Conservation (phyloP, 2,113 vertebrate species). For the Panurus biarmicus region DNA sequence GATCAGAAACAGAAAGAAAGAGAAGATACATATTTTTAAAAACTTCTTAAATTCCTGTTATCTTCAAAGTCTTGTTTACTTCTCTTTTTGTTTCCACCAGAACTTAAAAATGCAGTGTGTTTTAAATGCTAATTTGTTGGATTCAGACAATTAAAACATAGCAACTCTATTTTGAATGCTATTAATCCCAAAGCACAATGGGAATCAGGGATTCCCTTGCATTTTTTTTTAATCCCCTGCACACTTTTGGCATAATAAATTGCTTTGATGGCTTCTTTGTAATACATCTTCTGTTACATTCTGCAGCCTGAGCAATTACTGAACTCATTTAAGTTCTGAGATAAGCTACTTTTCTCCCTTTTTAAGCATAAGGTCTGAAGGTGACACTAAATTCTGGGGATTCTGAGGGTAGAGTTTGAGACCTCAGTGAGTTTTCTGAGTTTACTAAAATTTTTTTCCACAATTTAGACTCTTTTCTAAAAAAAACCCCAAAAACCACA, state of each 20-base stretch:
- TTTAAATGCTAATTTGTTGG: neutral
- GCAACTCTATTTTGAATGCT: neutral
- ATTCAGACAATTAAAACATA: neutral
- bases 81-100: neutral
- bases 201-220: neutral
- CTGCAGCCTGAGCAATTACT: neutral
- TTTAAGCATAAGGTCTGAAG: neutral
- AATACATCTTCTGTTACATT: neutral
- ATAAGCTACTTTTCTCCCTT: slow-evolving; percentile 30
- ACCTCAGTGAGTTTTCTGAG: neutral
- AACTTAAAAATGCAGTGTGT: neutral
- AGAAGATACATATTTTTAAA: rapidly evolving
- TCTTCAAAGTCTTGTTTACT: neutral
- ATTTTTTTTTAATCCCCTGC: slow-evolving; percentile 1
- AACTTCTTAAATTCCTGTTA: neutral
- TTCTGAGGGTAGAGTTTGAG: neutral
- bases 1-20: neutral
- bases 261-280: slow-evolving; percentile 9
- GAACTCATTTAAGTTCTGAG: slow-evolving; percentile 25
- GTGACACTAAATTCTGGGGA: neutral
- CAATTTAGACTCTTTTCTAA: neutral
- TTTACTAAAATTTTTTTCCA: neutral
- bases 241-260: neutral
- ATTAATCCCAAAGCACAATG: slow-evolving; percentile 1
- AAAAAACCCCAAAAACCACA: no score